Evolutionary conservation across 1,140 invertebrate genomes (phyloP).

Genomic region (Gonioctena quinquepunctata): DNA sequence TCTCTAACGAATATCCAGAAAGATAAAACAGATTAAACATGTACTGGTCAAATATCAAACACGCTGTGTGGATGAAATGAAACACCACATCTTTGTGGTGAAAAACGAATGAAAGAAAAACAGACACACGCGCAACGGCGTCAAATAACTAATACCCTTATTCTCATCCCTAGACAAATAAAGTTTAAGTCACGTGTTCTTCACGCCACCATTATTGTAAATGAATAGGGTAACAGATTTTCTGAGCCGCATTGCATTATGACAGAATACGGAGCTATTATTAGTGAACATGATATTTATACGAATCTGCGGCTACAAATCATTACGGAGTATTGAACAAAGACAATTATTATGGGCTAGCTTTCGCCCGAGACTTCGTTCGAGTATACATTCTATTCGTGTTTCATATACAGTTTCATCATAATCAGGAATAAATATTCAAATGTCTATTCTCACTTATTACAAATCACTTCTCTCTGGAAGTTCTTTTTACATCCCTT

Average conservation of each 20-base stretch:
- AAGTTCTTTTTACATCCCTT: too few species aligned
- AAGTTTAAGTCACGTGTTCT: conserved; percentile 19
- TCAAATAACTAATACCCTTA: conserved; percentile 20
- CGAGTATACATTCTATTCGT: too few species aligned
- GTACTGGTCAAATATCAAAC: conserved; percentile 16
- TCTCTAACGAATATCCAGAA: background rate
- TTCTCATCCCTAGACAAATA: conserved; percentile 12
- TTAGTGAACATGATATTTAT: conserved; percentile 22
- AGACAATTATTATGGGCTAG: background rate
- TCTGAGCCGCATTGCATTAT: conserved; percentile 17
- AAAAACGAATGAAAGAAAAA: conserved; percentile 14
- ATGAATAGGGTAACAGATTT: conserved; percentile 2
- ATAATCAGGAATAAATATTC: too few species aligned
- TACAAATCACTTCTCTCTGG: too few species aligned
- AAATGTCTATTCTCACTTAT: too few species aligned
- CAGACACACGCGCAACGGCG: conserved; percentile 14
- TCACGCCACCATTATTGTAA: conserved; percentile 11
- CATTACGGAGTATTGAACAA: background rate
- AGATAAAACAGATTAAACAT: conserved; percentile 2
- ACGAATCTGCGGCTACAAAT: background rate
- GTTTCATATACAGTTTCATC: too few species aligned
- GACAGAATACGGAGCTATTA: conserved; percentile 7
- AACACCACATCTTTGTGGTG: conserved; percentile 13
- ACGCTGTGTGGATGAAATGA: background rate
- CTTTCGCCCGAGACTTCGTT: too few species aligned